Base-by-base conservation (phyloP, 2,888 invertebrate species). In the Trichopoda pennipes region DNA sequence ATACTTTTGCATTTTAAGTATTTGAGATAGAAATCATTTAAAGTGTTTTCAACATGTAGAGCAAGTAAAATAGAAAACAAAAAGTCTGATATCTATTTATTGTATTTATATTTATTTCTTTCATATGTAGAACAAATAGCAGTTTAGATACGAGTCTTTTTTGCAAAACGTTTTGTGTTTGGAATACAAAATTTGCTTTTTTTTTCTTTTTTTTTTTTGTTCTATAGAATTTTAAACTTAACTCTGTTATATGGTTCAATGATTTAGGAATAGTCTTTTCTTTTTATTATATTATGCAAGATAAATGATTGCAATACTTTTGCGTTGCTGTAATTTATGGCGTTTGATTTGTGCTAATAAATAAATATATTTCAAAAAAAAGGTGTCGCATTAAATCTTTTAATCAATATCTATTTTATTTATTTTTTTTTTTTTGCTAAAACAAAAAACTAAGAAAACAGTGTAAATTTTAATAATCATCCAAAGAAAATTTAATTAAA, bases 101-200 rank as follows among this genome's bases (percentile, higher is more conserved):
- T 10, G 38, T 38, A 12, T 12, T 12, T 12, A 6, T 38, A 1
- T 53, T 53, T 53, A 61, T 8, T 49, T 60, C 53, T 19, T 53
- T 55, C 35, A 32, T 56, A 64, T 56, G 47, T 64, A 74, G 55
- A 74, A 56, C 74, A 74, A 64, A 64, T 56, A 32, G 44, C 63
- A 44, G 17, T 47, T 17, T 10, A 63, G 63, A 63, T 73, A 28
- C 28, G 28, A 28, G 28, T 28, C 42, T 28, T 55, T 28, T 55
- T 28, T n/a, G 12, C 10, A 58, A 21, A 44, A 35, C 35, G 64
- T 51, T 49, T 38, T 63, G 53, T 47, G 32, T 56, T 64, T 64
- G 17, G 74, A 23, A 64, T 74, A 35, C 19, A 21, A 55, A 56
- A 32, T n/a, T n/a, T n/a, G n/a, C n/a, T n/a, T n/a, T n/a, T n/a